Base-by-base conservation (phyloP, 2,888 invertebrate genomes). In the Ceraclea dissimilis region DNA sequence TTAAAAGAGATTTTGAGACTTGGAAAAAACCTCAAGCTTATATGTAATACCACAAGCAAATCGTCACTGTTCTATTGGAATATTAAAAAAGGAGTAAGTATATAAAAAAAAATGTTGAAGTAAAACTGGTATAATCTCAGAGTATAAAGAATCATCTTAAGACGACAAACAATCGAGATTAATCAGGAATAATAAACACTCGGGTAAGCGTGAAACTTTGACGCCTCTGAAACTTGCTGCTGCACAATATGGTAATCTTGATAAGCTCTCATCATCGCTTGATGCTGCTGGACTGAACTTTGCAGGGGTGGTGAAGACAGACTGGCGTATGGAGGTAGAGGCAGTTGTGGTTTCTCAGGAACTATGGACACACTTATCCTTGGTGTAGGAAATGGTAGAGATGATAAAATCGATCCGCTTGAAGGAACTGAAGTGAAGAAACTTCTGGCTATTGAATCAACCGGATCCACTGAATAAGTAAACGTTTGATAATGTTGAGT, bases 401-500 rank as follows among this genome's bases (percentile, higher is more conserved):
- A 26, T 21, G 61, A 53, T 8, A 59, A n/a, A 16, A 54, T 44
- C 17, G 54, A 31, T 5, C 54, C 22, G 18, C 22, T 46, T 8
- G 60, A 39, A 5, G 57, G 60, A 10, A 55, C 51, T 1, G 61
- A 53, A 8, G 55, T 54, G 6, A 59, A 51, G 43, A 59, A 52
- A 55, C 51, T 57, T 18, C 61, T 58, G 10, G 57, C 31, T n/a
- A 62, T 55, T 2, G 48, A 43, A 39, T 62, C 57, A 31, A 58
- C 47, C n/a, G 57, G 58, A 46, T 62, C 60, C 21, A 53, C 19
- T n/a, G n/a, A n/a, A 19, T 60, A 62, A 10, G 61, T 57, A 47
- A 57, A 59, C 16, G 61, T 52, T 11, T 59, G 43, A 52, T 71
- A 72, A 0, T 70, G 67, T 13, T 70, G 70, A 34, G 70, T 60